phyloP scores from a whole-genome alignment of 2,797 vertebrate species.

The Hippopotamyrus pictus region DNA sequence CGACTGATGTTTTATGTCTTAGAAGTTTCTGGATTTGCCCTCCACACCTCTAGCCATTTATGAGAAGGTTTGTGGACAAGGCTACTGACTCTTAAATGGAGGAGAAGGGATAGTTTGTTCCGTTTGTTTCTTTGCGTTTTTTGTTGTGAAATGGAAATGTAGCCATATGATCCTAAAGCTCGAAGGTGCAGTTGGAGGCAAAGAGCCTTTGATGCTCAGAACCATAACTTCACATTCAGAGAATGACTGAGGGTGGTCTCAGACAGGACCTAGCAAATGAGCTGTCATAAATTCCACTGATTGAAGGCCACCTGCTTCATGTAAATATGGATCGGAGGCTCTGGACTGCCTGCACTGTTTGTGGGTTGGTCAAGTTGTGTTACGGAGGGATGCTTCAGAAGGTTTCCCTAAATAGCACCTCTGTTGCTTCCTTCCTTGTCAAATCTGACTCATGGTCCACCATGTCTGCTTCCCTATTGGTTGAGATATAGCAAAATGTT shows the following conservation, averaged over 20 bases:
- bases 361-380: neutral
- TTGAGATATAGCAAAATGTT: neutral
- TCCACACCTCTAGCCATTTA: neutral
- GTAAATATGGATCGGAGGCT: neutral
- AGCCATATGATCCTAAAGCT: neutral
- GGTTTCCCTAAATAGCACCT: neutral
- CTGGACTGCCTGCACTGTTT: neutral
- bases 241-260: neutral
- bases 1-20: neutral
- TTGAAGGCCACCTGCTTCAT: neutral
- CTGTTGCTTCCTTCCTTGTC: neutral
- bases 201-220: neutral
- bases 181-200: neutral
- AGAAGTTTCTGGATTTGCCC: neutral
- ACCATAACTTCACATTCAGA: neutral
- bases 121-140: neutral
- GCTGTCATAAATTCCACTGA: neutral
- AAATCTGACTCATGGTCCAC: neutral
- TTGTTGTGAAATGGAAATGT: constrained; percentile 7
- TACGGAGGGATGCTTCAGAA: neutral
- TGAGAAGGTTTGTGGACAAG: neutral
- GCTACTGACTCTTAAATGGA: neutral
- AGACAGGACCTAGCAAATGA: neutral
- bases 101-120: neutral
- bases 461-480: neutral